Base-by-base conservation (phyloP, 2,113 vertebrate genomes). In the Ophiodon elongatus region DNA sequence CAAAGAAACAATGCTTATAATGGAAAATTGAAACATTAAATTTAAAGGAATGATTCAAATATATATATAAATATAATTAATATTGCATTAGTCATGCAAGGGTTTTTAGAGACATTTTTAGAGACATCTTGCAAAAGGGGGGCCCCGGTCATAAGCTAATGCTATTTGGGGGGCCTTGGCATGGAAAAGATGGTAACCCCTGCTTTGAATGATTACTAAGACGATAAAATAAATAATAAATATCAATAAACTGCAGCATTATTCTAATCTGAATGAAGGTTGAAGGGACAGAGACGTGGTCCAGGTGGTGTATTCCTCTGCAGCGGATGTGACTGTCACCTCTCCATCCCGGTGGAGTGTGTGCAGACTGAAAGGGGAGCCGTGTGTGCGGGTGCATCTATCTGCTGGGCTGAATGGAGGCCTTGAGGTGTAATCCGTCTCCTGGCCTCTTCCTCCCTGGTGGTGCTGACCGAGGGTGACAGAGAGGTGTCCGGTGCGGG, bases 351-450 rank as follows among this genome's bases (percentile, higher is more conserved):
- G 8, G 1, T 29, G 15, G 29, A 19, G 56, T 50, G 19, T 59
- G 14, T 74, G 60, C 39, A 71, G 33, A 56, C 25, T 74, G 29
- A 56, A 23, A 52, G 67, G 63, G 60, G 17, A 54, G 31, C 17
- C 2, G 5, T 57, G 52, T 59, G 25, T 56, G 54, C 54, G 56
- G 52, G 59, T 50, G 11, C 54, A 17, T 70, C 62, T 67, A 25
- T 76, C 79, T 67, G 78, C 75, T 86, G 69, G 89, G 85, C 75
- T 77, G 67, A 60, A 56, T 57, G 0, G 27, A 84, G 78, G 83
- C 85, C 82, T 83, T 45, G 76, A 84, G 76, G 85, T 86, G 54
- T 68, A 52, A 88, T n/a, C 69, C 50, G 52, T 85, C 86, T 76
- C 72, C 83, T 73, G 2, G 80, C 37, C 41, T 85, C 73, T 70